These are phyloP conservation scores for Eupithecia vulgata DNA, from an alignment of 2,888 invertebrate species.

Conservation along the genomic window DNA sequence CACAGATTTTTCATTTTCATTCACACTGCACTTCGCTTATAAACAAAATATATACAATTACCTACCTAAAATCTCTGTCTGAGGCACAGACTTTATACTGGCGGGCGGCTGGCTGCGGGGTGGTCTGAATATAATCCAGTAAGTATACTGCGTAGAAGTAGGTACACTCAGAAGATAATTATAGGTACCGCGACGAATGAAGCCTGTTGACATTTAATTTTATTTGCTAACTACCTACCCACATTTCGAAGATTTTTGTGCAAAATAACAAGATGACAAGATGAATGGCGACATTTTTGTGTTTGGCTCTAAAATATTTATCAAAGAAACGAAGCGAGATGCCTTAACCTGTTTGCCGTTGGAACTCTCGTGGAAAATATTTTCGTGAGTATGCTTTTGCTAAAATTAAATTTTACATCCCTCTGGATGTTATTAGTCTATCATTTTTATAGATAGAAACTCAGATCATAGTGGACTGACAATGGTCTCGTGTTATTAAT, in stretches of 20 bases:
- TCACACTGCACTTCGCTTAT: too few species aligned
- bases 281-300: conserved; percentile 69
- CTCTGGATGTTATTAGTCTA: background rate
- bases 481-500: background rate
- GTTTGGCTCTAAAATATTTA: conserved; percentile 69
- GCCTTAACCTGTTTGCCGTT: conserved; percentile 70
- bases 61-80: too few species aligned
- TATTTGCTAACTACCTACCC: background rate
- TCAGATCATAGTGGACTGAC: background rate
- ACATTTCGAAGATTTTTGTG: background rate
- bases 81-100: too few species aligned
- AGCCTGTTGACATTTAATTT: background rate
- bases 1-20: too few species aligned
- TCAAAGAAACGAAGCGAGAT: conserved; percentile 58
- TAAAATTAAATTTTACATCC: background rate
- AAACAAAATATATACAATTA: too few species aligned
- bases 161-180: too few species aligned
- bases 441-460: background rate
- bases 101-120: too few species aligned
- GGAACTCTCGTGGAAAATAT: conserved; percentile 77
- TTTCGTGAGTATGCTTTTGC: conserved; percentile 66
- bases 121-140: too few species aligned
- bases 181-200: background rate
- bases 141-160: too few species aligned
- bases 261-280: conserved; percentile 6